Evolutionary conservation across 2,113 vertebrate species (phyloP).

Genomic region (Nanorana parkeri): DNA sequence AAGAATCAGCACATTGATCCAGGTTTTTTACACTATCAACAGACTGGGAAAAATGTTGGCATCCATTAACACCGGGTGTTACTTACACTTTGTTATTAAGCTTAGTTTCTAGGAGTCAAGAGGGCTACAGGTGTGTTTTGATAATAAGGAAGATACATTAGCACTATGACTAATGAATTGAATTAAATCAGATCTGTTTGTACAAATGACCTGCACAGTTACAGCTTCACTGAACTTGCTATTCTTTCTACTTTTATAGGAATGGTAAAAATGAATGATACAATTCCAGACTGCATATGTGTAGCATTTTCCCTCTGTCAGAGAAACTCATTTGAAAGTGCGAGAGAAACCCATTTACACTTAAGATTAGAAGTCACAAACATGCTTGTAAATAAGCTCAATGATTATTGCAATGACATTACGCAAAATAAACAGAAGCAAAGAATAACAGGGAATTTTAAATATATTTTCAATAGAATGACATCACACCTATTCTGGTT

Average conservation of each 20-base stretch:
- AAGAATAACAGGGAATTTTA: conserved; percentile 1
- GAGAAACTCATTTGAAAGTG: conserved; percentile 39
- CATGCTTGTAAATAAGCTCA: conserved; percentile 1
- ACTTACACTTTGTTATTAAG: too few species aligned
- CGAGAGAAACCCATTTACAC: conserved; percentile 33
- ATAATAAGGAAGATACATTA: neutral
- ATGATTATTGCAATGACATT: neutral
- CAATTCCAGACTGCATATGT: conserved; percentile 7
- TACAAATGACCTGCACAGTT: too few species aligned
- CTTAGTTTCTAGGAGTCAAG: too few species aligned
- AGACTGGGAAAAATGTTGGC: too few species aligned
- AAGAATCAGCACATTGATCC: too few species aligned
- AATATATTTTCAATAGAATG: neutral
- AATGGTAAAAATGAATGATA: conserved; percentile 6
- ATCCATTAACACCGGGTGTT: too few species aligned
- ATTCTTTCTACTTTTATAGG: neutral
- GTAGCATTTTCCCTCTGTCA: neutral
- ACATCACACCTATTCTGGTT: neutral
- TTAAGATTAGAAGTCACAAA: conserved; percentile 16
- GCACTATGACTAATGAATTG: neutral
- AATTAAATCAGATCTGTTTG: too few species aligned
- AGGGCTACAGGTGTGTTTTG: too few species aligned
- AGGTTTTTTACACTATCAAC: too few species aligned
- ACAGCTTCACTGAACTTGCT: neutral
- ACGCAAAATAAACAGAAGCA: too few species aligned